Percentiles rank a stretch among this genome's conserved stretches.
These are phyloP conservation scores for Atethmia centrago DNA, from an alignment of 2,888 invertebrate species.

Conservation along the genomic window DNA sequence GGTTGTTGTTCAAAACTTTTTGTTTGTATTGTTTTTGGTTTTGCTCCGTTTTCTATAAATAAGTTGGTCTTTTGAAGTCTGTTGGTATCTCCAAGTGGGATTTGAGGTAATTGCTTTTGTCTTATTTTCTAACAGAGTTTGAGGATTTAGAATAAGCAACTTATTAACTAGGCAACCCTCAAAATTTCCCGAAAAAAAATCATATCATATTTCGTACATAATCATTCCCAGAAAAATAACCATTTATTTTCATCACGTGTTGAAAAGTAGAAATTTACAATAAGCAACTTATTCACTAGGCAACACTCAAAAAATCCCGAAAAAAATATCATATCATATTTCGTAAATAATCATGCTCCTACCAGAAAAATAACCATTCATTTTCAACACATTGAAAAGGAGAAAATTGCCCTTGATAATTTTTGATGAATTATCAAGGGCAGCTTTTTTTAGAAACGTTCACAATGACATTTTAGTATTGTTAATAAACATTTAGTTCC, in stretches of 20 bases:
- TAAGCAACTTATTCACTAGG: too few relatives aligned
- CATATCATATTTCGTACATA: neutral
- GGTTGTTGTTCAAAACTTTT: conserved; percentile 57
- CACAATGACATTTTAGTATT: neutral
- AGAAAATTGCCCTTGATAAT: too few relatives aligned
- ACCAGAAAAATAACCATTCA: too few relatives aligned
- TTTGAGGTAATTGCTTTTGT: conserved; percentile 36
- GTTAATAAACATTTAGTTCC: neutral
- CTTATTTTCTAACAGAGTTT: conserved; percentile 18
- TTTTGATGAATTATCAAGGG: too few relatives aligned
- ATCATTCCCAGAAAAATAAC: neutral
- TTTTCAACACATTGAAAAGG: too few relatives aligned
- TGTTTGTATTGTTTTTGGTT: conserved; percentile 42
- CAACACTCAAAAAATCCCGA: too few relatives aligned
- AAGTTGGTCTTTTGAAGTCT: conserved; percentile 39
- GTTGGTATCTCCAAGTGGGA: conserved; percentile 3
- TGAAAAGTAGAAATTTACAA: too few relatives aligned
- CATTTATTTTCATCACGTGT: neutral
- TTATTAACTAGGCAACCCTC: neutral
- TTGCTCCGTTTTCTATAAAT: conserved; percentile 31
- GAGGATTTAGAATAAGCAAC: neutral
- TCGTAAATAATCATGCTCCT: too few relatives aligned
- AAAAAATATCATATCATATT: too few relatives aligned
- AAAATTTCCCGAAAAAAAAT: neutral
- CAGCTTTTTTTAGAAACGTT: neutral